phyloP scores from a whole-genome alignment of 2,797 vertebrate genomes.

The Lophura swinhoii region DNA sequence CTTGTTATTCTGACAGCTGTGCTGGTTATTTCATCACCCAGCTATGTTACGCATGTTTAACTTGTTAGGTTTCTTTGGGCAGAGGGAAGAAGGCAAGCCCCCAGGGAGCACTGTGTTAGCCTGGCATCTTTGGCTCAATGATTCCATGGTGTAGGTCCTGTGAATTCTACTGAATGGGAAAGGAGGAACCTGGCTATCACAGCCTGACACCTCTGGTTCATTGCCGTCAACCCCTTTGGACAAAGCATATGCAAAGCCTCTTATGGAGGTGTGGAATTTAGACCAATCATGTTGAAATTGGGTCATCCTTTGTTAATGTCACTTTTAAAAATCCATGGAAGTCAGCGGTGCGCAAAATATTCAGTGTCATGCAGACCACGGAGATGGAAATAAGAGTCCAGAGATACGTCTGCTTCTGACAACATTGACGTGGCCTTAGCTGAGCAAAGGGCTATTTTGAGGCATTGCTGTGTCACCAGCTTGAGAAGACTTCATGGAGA shows the following conservation, averaged over 20 bases:
- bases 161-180: not conserved
- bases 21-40: not conserved
- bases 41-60: fast-evolving
- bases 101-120: not conserved
- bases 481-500: not conserved
- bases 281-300: not conserved
- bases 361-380: not conserved
- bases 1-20: not conserved
- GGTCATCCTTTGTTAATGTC: slow-evolving; percentile 60
- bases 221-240: not conserved
- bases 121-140: not conserved
- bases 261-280: not conserved
- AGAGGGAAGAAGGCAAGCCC: not conserved
- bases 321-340: not conserved
- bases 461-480: not conserved
- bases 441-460: not conserved
- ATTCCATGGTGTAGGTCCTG: not conserved
- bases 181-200: not conserved
- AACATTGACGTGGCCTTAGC: fast-evolving
- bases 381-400: not conserved
- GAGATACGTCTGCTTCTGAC: not conserved
- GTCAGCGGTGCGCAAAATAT: not conserved
- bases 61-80: not conserved
- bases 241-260: slow-evolving; percentile 40
- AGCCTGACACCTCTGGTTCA: not conserved